Conservation (phyloP, 2,888 invertebrate genomes). For the Melanargia galathea region DNA sequence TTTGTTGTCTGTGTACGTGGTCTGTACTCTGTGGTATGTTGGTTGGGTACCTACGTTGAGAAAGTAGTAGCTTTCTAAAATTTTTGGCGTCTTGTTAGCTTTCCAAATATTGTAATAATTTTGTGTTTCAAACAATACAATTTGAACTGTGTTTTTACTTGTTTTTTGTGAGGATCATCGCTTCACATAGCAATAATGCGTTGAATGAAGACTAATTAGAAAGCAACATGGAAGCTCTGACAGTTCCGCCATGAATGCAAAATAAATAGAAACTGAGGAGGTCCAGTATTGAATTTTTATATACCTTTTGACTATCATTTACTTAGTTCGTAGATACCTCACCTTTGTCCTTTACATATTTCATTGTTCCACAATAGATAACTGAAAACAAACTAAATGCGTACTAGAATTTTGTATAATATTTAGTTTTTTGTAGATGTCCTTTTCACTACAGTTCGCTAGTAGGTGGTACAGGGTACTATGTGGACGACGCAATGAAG, state of each 20-base stretch:
- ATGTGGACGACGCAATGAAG: constrained; percentile 30
- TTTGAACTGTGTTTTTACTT: constrained; percentile 24
- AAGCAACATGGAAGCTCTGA: constrained; percentile 83
- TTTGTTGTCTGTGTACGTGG: too few species aligned
- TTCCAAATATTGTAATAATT: constrained; percentile 44
- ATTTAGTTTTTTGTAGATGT: not conserved
- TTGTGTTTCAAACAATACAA: constrained; percentile 28
- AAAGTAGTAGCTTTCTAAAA: constrained; percentile 74
- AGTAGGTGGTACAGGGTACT: constrained; percentile 1
- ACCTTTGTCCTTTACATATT: not conserved
- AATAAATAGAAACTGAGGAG: constrained; percentile 81
- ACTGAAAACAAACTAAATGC: not conserved
- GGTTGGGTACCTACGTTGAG: too few species aligned
- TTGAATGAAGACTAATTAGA: constrained; percentile 55
- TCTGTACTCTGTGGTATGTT: too few species aligned
- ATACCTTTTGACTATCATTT: constrained; percentile 6
- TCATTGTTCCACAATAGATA: not conserved
- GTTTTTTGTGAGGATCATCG: constrained; percentile 39
- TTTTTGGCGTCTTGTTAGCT: constrained; percentile 52
- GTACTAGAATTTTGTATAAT: not conserved
- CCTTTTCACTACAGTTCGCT: not conserved
- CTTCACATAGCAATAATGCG: constrained; percentile 35
- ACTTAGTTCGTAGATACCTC: not conserved
- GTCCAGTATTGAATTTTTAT: constrained; percentile 49
- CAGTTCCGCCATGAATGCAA: constrained; percentile 84